Evolutionary conservation across 92 coral and sea anemone genomes (phyloP).

Genomic region (Anthopleura xanthogrammica): DNA sequence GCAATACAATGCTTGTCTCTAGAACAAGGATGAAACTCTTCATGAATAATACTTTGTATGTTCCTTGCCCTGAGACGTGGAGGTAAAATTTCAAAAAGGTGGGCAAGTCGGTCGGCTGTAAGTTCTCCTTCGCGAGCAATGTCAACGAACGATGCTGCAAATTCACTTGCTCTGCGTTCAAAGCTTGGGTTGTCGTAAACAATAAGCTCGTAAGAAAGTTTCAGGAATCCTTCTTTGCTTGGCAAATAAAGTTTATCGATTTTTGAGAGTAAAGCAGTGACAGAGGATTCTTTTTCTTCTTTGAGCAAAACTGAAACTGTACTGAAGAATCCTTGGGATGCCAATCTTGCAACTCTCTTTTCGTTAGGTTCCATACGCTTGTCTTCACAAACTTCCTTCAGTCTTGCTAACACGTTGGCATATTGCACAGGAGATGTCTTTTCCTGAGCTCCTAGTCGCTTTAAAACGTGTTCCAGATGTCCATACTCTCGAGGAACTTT

Average conservation of each 20-base stretch:
- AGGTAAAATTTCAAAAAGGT: conserved; percentile 79
- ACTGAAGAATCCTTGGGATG: conserved; percentile 79
- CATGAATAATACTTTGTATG: conserved; percentile 74
- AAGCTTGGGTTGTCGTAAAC: conserved; percentile 90
- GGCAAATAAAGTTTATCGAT: conserved; percentile 80
- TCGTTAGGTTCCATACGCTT: conserved; percentile 87
- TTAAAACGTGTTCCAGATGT: conserved; percentile 79
- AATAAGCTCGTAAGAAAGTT: conserved; percentile 77
- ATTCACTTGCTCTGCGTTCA: conserved; percentile 90
- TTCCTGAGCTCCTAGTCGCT: conserved; percentile 91
- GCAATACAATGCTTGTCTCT: conserved; percentile 79
- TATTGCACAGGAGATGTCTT: conserved; percentile 83
- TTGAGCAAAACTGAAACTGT: conserved; percentile 78
- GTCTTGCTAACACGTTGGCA: conserved; percentile 74
- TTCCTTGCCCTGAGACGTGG: conserved; percentile 79
- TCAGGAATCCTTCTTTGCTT: conserved; percentile 84
- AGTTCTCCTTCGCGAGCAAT: conserved; percentile 90
- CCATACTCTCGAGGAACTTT: conserved; percentile 95
- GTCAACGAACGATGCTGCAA: conserved; percentile 86
- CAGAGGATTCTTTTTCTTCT: conserved; percentile 62
- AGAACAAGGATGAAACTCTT: conserved; percentile 85
- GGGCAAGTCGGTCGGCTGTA: conserved; percentile 84
- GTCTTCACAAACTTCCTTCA: conserved; percentile 79
- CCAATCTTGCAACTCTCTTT: conserved; percentile 73
- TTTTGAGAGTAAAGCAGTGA: conserved; percentile 50